Evolutionary conservation across 2,888 invertebrate genomes (phyloP), one percentile per base, ranked within the genome.

Genomic region (Rhodophaea formosa): DNA sequence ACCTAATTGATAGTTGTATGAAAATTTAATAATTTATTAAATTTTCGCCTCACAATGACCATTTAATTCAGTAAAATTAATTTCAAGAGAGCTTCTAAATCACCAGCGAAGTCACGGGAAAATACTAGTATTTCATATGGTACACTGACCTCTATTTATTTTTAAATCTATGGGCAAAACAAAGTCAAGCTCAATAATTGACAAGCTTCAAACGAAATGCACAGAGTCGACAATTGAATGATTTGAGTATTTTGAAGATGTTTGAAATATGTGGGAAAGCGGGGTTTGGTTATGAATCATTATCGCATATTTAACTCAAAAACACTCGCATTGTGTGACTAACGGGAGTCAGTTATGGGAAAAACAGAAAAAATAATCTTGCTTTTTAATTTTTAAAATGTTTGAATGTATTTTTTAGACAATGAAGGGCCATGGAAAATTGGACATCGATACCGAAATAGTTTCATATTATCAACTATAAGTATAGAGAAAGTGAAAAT

Each of bases 261-360:
- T 43, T 59, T 60, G 47, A 62, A 61, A 60, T 57, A 45, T 61
- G 59, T 61, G 58, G 52, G 61, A 64, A 64, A 62, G 39, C n/a
- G 6, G 39, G 7, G 10, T 14, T 1, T 32, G 7, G 47, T 23
- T 56, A 15, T 56, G 44, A 54, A 45, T 54, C 30, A 54, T 45
- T 23, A 32, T 7, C 7, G 14, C 14, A 47, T 47, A 47, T 30
- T 47, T 30, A 23, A 23, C 1, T n/a, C 23, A 6, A 46, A 46
- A 46, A 46, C 3, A 23, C 12, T 39, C 5, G 39, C n/a, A 12
- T 39, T 39, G 39, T 39, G n/a, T 39, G 39, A 39, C 39, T 39
- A 39, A 39, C 39, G 39, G 39, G n/a, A 12, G 0, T 12, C 39
- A 12, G 39, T 39, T 39, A 39, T n/a, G 39, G 39, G 10, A 39